These are phyloP conservation scores for Lasioglossum malachurum DNA, from an alignment of 2,888 invertebrate genomes.

Conservation along the genomic window DNA sequence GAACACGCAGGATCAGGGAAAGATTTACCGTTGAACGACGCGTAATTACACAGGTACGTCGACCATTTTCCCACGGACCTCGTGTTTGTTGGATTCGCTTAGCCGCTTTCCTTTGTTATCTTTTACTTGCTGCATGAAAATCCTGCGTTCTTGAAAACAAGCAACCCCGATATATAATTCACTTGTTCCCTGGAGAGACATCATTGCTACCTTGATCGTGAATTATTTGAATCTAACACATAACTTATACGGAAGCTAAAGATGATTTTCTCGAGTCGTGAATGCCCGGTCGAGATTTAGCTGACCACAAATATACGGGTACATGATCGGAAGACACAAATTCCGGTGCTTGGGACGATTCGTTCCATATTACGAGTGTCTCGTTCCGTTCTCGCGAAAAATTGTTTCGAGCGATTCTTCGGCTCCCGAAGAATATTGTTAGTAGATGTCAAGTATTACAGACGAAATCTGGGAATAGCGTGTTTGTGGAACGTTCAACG, in stretches of 20 bases:
- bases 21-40: slow-evolving; percentile 46
- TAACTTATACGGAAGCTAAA: neutral
- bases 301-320: slow-evolving; percentile 35
- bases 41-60: slow-evolving; percentile 66
- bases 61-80: slow-evolving; percentile 45
- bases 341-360: neutral
- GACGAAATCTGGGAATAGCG: slow-evolving; percentile 69
- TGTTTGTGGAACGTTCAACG: slow-evolving; percentile 45
- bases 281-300: slow-evolving; percentile 27
- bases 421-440: neutral
- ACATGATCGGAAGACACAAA: neutral
- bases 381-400: neutral
- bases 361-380: neutral
- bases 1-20: slow-evolving; percentile 9
- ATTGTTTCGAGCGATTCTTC: neutral
- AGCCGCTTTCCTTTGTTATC: slow-evolving; percentile 68
- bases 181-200: slow-evolving; percentile 10
- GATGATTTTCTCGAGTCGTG: neutral
- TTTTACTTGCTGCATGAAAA: slow-evolving; percentile 24
- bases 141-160: neutral
- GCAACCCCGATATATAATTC: neutral
- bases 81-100: slow-evolving; percentile 66
- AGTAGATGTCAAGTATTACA: neutral
- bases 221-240: neutral
- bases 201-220: neutral